Base-by-base conservation (phyloP, 2,797 vertebrate species). In the Betta splendens region DNA sequence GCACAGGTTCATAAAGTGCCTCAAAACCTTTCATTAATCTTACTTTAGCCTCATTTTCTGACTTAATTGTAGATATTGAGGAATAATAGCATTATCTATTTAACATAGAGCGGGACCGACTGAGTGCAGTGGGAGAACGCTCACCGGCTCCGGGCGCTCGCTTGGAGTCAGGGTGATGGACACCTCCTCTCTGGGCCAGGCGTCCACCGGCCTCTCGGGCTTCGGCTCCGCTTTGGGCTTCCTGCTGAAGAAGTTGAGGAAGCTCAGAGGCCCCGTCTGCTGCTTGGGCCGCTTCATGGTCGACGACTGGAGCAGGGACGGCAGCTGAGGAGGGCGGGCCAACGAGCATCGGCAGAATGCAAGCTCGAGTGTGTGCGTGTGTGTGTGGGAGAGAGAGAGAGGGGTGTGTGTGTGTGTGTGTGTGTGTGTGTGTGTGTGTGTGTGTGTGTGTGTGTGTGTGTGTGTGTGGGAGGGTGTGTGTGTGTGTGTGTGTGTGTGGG, bases 271-370 rank as follows among this genome's bases (percentile, higher is more conserved):
- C 7, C 92, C 89, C 3, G 91, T 90, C 66, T 87, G 89, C 67
- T 85, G 80, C n/a, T 88, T 86, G 81, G 93, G 91, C 82, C 57
- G 90, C 85, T 93, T 94, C 94, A 94, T 94, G 83, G 69, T 74
- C 44, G 58, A 38, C 62, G 18, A 75, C 64, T 72, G 32, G 68
- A 78, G 74, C 50, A 17, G 57, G 65, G 65, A 69, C 62, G 78
- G 83, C 71, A 72, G 81, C 72, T 48, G 84, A 77, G 67, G 75
- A 74, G 62, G 65, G 49, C 74, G 80, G 80, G 72, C 77, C 81
- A 83, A 85, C 56, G 62, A 89, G 81, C 91, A 91, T 91, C 83
- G 85, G 87, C 72, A 15, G 75, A 63, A 84, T 54, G 50, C 72
- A 50, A 39, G 46, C 58, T 28, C 42, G 69, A 55, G 42, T 55